phyloP scores from a whole-genome alignment of 2,888 invertebrate genomes.

The Heliconius charithonia region DNA sequence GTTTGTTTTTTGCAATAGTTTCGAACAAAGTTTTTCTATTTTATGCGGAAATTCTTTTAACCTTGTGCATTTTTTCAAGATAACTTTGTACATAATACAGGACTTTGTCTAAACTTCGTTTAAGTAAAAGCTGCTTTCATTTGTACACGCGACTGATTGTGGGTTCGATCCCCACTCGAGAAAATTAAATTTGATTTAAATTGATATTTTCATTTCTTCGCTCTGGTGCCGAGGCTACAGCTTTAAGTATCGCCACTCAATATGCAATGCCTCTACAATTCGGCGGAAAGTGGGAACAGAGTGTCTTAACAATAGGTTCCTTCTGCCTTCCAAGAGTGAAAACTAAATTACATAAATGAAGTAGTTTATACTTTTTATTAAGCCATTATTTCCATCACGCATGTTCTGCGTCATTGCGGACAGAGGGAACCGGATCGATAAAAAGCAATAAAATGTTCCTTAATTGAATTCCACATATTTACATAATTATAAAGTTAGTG shows the following conservation, averaged over 20 bases:
- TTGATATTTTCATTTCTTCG: background rate
- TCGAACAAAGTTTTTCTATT: background rate
- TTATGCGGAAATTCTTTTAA: background rate
- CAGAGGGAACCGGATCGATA: too few relatives aligned
- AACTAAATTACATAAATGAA: too few relatives aligned
- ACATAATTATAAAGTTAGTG: too few relatives aligned
- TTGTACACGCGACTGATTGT: background rate
- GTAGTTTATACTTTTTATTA: too few relatives aligned
- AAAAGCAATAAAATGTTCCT: too few relatives aligned
- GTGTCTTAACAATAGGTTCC: too few relatives aligned
- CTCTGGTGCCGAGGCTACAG: background rate
- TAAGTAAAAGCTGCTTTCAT: background rate
- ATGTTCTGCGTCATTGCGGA: too few relatives aligned
- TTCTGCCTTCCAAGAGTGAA: background rate
- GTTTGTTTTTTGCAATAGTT: background rate
- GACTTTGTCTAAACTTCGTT: background rate
- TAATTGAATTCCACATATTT: too few relatives aligned
- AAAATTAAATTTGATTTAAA: background rate
- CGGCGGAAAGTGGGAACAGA: too few relatives aligned
- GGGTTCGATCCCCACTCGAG: background rate
- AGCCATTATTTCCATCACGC: too few relatives aligned
- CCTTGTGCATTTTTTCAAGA: slow-evolving; percentile 1
- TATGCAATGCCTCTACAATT: too few relatives aligned
- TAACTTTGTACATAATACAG: background rate
- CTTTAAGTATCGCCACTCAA: background rate